These are phyloP conservation scores for Orthosia gracilis DNA, from an alignment of 2,888 invertebrate species.

Conservation along the genomic window DNA sequence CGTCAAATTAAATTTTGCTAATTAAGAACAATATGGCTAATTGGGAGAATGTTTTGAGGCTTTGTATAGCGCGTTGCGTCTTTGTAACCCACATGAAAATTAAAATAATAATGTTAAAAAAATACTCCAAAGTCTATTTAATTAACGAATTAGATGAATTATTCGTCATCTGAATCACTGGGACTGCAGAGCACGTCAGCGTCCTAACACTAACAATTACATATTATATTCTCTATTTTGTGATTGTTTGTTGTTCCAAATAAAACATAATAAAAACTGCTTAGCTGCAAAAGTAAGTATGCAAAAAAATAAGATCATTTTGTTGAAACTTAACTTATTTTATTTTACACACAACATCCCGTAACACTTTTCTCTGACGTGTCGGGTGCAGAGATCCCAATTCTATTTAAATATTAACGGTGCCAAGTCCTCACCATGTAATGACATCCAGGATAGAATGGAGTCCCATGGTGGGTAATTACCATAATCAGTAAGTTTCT, in stretches of 20 bases:
- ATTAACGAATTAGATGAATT: no score
- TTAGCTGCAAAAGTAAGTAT: no score
- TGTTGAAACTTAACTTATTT: not conserved
- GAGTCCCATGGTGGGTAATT: slow-evolving; percentile 50
- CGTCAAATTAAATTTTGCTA: slow-evolving; percentile 20
- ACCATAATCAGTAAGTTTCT: slow-evolving; percentile 59
- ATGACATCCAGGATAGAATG: slow-evolving; percentile 34
- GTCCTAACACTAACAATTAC: no score
- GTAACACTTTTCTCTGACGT: not conserved
- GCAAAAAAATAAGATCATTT: no score
- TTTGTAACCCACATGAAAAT: not conserved
- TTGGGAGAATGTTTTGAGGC: slow-evolving; percentile 21
- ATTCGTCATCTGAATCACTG: no score
- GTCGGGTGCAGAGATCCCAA: not conserved
- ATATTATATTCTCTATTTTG: no score
- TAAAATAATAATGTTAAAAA: not conserved
- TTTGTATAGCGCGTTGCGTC: slow-evolving; percentile 3
- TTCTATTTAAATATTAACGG: slow-evolving; percentile 19
- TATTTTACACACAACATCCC: not conserved
- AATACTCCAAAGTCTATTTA: not conserved
- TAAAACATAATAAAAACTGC: no score
- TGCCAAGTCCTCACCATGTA: slow-evolving; percentile 17
- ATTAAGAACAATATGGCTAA: slow-evolving; percentile 41
- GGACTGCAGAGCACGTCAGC: no score
- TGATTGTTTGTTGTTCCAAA: no score